These are phyloP conservation scores for Plecotus auritus DNA, from an alignment of 2,113 vertebrate species.

Conservation along the genomic window DNA sequence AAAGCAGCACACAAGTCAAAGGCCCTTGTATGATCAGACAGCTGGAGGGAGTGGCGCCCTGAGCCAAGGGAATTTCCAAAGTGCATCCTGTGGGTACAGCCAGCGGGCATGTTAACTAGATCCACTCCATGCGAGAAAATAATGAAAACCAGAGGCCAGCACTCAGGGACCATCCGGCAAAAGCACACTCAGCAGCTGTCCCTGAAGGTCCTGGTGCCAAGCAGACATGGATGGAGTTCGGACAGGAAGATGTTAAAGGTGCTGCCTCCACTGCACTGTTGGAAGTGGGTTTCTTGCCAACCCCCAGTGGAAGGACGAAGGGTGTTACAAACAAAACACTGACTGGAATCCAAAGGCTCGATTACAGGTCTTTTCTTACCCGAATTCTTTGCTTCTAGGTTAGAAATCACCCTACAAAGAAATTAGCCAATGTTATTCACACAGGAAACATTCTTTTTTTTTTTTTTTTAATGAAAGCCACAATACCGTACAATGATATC, in stretches of 20 bases:
- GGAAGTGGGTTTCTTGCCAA: background rate
- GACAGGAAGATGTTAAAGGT: background rate
- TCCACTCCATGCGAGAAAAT: background rate
- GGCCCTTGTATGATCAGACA: background rate
- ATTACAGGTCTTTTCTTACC: conserved; percentile 82
- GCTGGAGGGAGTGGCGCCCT: background rate
- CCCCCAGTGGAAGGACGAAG: background rate
- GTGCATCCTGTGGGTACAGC: background rate
- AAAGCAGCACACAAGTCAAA: background rate
- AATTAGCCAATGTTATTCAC: conserved; percentile 49
- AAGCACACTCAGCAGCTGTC: background rate
- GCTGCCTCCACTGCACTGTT: background rate
- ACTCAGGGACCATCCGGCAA: background rate
- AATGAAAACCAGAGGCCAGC: background rate
- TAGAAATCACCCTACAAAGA: conserved; percentile 87
- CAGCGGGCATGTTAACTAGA: background rate
- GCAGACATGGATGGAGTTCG: background rate
- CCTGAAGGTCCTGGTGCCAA: background rate
- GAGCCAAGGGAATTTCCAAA: background rate
- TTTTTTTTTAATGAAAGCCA: background rate
- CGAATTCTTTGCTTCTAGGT: conserved; percentile 82
- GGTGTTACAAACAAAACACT: background rate
- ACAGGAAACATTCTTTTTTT: conserved; percentile 9
- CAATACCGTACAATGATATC: background rate
- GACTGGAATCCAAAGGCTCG: background rate